Percentiles rank a stretch among this genome's conserved stretches.
phyloP scores from a whole-genome alignment of 1,140 invertebrate species.

The Campoletis sonorensis region DNA sequence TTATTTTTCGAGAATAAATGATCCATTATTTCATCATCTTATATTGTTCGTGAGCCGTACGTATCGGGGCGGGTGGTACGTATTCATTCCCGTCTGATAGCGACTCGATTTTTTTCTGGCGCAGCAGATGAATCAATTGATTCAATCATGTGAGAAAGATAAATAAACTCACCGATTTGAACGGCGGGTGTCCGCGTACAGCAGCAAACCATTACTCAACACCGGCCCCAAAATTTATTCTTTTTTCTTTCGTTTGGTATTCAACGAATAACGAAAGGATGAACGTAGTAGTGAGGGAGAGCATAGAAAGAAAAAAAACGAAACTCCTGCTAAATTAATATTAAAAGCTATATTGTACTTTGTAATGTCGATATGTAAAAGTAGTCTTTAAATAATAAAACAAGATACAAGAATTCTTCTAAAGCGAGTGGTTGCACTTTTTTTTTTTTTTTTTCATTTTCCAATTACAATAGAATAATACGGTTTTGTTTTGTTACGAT shows the following conservation, averaged over 20 bases:
- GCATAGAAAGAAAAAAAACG: constrained; percentile 33
- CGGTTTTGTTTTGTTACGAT: background rate
- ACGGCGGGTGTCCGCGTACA: background rate
- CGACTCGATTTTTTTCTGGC: background rate
- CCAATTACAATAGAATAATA: background rate
- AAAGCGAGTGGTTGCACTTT: constrained; percentile 43
- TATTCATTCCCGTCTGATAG: too few species aligned
- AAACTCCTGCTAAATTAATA: constrained; percentile 44
- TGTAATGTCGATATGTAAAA: constrained; percentile 67
- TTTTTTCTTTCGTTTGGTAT: background rate
- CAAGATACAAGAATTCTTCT: constrained; percentile 60
- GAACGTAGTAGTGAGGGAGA: constrained; percentile 28
- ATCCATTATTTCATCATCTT: constrained; percentile 22
- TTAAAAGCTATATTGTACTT: constrained; percentile 67
- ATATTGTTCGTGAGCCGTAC: too few species aligned
- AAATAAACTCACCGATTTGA: background rate
- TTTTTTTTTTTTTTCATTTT: constrained; percentile 37
- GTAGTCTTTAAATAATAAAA: constrained; percentile 64
- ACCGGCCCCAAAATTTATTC: constrained; percentile 5
- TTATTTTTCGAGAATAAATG: constrained; percentile 22
- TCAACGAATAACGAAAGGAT: background rate
- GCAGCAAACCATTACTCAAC: constrained; percentile 31
- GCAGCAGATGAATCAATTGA: background rate
- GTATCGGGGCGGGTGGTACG: too few species aligned
- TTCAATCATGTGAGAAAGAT: background rate